Percentiles rank a stretch among this genome's conserved stretches.
Evolutionary conservation across 2,888 invertebrate species (phyloP).

Genomic region (Coelopa pilipes): DNA sequence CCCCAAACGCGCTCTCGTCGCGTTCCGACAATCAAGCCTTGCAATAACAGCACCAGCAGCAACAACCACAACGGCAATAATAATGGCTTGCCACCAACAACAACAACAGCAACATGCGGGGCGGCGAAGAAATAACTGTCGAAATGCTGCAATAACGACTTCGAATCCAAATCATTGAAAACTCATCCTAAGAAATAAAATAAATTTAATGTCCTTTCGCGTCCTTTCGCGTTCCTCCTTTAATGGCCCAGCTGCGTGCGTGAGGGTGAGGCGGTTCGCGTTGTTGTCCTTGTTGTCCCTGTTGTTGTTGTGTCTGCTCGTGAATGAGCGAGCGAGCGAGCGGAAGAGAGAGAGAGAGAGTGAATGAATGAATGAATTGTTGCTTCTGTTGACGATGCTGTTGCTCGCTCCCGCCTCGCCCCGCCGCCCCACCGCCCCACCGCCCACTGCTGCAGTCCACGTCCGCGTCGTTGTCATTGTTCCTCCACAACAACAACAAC

Average conservation of each 20-base stretch:
- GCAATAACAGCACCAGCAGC: neutral
- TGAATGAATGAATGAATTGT: conserved; percentile 25
- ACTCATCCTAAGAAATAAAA: conserved; percentile 32
- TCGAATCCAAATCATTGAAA: conserved; percentile 34
- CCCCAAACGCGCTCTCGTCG: neutral
- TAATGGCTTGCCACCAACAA: neutral
- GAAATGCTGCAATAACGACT: conserved; percentile 32
- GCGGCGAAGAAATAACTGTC: conserved; percentile 12
- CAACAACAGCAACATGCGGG: neutral
- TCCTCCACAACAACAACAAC: neutral
- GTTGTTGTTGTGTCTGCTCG: neutral
- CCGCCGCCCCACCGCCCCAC: no score
- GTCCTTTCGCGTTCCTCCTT: neutral
- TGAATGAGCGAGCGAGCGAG: conserved; percentile 9
- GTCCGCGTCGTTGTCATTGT: conserved; percentile 20
- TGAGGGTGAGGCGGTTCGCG: neutral
- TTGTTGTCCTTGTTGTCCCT: neutral
- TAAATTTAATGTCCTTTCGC: conserved; percentile 30
- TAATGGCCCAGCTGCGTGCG: conserved; percentile 9
- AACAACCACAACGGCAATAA: neutral
- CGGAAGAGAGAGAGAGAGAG: no score
- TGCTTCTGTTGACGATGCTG: conserved; percentile 27
- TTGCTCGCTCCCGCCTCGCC: neutral
- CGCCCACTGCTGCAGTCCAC: neutral
- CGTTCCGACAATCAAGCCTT: neutral